phyloP scores from a whole-genome alignment of 2,113 vertebrate genomes.

The Polypterus bichir region DNA sequence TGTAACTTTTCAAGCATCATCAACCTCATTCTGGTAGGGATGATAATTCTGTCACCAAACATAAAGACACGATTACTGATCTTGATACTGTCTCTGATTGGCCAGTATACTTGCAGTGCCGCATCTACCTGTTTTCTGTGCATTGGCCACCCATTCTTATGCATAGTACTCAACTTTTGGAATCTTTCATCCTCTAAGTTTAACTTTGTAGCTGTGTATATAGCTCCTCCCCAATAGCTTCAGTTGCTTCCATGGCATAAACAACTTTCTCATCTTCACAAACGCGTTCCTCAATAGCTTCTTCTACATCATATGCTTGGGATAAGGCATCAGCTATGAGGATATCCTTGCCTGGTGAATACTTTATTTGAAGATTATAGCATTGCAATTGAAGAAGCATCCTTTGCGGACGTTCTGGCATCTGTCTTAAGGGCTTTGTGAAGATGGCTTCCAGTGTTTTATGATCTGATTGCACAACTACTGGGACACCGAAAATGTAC shows the following conservation, averaged over 20 bases:
- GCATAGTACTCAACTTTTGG: not conserved
- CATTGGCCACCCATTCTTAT: slow-evolving; percentile 1
- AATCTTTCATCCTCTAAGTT: not conserved
- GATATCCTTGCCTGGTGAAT: too few relatives aligned
- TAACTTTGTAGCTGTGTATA: not conserved
- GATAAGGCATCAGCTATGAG: slow-evolving; percentile 4
- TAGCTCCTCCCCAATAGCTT: not conserved
- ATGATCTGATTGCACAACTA: slow-evolving; percentile 28
- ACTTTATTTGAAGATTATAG: not conserved
- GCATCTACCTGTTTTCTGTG: not conserved
- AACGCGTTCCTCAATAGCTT: not conserved
- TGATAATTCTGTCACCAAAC: slow-evolving; percentile 1
- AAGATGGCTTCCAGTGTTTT: slow-evolving; percentile 22
- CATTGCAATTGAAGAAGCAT: slow-evolving; percentile 13
- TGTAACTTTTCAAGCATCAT: slow-evolving; percentile 1
- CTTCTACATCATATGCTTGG: not conserved
- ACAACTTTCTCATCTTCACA: not conserved
- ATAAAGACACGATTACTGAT: not conserved
- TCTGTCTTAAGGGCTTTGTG: slow-evolving; percentile 16
- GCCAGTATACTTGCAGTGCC: slow-evolving; percentile 1
- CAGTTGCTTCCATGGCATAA: not conserved
- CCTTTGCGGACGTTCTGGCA: slow-evolving; percentile 14
- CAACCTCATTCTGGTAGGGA: not conserved
- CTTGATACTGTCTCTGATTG: slow-evolving; percentile 7
- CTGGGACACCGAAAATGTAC: slow-evolving; percentile 5